These are phyloP conservation scores for Nothoprocta perdicaria DNA, from an alignment of 2,113 vertebrate species.

Conservation along the genomic window DNA sequence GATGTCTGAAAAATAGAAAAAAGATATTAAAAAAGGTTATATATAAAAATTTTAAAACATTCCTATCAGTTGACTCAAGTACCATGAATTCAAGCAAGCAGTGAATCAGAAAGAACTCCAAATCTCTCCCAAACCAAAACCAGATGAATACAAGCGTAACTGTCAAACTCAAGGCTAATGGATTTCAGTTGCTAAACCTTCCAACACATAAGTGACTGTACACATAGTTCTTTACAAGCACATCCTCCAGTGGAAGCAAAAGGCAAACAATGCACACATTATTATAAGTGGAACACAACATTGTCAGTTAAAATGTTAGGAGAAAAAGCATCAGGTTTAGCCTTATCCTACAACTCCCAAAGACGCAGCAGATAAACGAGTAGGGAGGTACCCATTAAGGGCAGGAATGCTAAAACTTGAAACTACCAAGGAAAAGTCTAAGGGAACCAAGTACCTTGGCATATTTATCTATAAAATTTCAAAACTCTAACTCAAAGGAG, in stretches of 20 bases:
- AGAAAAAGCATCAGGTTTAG: background rate
- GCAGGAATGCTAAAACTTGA: background rate
- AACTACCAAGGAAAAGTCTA: background rate
- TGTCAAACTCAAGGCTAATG: background rate
- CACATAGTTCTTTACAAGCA: background rate
- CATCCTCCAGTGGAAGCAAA: background rate
- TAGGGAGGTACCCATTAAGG: background rate
- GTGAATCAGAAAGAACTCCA: background rate
- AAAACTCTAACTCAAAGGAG: background rate
- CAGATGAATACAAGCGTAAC: background rate
- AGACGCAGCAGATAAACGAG: background rate
- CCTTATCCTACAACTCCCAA: background rate
- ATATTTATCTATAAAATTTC: background rate
- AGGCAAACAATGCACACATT: background rate
- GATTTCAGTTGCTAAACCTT: background rate
- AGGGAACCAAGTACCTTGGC: background rate
- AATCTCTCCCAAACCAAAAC: background rate
- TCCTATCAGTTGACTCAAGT: background rate
- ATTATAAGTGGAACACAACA: background rate
- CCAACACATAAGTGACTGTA: background rate
- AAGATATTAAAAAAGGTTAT: slow-evolving; percentile 3
- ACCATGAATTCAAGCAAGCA: background rate
- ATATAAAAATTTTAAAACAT: background rate
- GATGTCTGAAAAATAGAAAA: slow-evolving; percentile 82
- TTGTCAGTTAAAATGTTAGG: background rate